Evolutionary conservation across 2,888 invertebrate species (phyloP).

Genomic region (Germaria angustata): DNA sequence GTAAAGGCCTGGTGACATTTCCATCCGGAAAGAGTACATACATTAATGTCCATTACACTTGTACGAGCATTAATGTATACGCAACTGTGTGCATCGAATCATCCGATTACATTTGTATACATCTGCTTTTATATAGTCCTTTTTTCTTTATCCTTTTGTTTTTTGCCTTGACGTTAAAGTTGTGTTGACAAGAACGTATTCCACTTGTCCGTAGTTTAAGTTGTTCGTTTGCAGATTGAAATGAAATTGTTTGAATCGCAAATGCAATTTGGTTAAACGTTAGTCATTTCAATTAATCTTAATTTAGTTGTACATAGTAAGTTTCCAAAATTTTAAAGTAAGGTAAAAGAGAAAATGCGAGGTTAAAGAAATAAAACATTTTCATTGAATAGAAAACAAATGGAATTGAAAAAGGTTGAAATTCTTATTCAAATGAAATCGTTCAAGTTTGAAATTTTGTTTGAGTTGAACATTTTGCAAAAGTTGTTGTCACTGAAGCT

Average conservation of each 20-base stretch:
- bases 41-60: no score
- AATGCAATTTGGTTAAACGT: conserved; percentile 22
- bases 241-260: neutral
- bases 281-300: conserved; percentile 26
- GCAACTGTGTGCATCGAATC: neutral
- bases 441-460: neutral
- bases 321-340: neutral
- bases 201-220: neutral
- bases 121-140: neutral
- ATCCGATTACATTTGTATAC: neutral
- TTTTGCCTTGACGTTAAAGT: neutral
- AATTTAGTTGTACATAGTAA: conserved; percentile 7
- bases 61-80: no score
- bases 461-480: no score
- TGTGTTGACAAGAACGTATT: neutral
- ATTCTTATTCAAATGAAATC: neutral
- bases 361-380: neutral
- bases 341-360: neutral
- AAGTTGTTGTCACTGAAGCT: no score
- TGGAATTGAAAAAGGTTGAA: neutral
- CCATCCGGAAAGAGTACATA: no score
- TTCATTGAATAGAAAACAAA: neutral
- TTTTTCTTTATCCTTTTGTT: neutral
- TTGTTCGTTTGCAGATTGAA: neutral
- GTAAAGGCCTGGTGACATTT: no score